These are phyloP conservation scores for Anseranas semipalmata DNA, from an alignment of 2,113 vertebrate genomes.

Conservation along the genomic window DNA sequence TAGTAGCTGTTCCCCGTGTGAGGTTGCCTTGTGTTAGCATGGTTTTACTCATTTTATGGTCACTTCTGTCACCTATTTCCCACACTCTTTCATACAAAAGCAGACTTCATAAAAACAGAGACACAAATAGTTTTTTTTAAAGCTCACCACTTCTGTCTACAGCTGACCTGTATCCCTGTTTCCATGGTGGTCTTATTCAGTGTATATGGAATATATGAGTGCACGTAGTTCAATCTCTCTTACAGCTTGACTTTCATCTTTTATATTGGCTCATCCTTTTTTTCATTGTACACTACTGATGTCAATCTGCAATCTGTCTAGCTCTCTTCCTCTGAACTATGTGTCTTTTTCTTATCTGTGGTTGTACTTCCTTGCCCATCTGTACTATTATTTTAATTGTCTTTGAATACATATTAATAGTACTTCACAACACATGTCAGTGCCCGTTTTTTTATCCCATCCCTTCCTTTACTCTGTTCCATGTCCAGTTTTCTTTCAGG, in stretches of 20 bases:
- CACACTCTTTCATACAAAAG: background rate
- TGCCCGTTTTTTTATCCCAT: background rate
- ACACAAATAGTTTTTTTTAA: background rate
- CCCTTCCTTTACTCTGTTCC: conserved; percentile 9
- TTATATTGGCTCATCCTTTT: background rate
- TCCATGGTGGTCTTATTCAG: background rate
- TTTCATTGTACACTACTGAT: background rate
- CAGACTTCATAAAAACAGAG: background rate
- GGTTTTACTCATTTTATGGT: background rate
- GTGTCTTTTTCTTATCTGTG: background rate
- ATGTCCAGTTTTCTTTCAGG: background rate
- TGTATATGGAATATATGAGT: background rate
- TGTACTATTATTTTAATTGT: conserved; percentile 34
- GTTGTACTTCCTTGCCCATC: conserved; percentile 51
- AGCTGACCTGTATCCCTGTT: background rate
- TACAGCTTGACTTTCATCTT: background rate
- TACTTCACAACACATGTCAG: background rate
- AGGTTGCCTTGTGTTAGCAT: background rate
- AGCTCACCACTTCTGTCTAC: background rate
- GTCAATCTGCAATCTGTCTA: background rate
- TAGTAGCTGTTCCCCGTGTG: background rate
- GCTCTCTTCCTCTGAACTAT: conserved; percentile 18
- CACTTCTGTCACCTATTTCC: background rate
- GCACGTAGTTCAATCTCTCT: background rate
- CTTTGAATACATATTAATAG: conserved; percentile 5